Evolutionary conservation across 1,140 invertebrate genomes (phyloP), one percentile per base, ranked within the genome.

Genomic region (Solenopsis fugax): DNA sequence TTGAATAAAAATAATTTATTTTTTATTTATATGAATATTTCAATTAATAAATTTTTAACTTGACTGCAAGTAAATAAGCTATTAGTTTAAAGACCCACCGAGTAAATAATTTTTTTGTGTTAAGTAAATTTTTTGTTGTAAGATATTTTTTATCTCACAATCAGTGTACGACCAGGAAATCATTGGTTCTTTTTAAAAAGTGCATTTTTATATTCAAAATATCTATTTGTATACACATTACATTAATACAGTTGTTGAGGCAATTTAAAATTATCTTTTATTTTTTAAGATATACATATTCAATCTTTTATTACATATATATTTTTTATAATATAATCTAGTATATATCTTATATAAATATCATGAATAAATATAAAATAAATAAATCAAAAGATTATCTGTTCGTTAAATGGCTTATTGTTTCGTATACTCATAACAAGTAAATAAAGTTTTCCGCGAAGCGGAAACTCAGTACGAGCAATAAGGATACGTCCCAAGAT

Each of bases 401-500:
- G 13, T 34, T 45, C 7, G n/a, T 64, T 45, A 60, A 52, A 37
- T 52, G 10, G 5, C 52, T 48, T 6, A 52, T 73, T 72, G 48
- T 54, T 37, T 10, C 9, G 4, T 64, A 16, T 9, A 72, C 5
- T 73, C 2, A 18, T n/a, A 41, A 60, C 12, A 24, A 37, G 58
- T 50, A 84, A 73, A 48, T 24, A 34, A 60, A 45, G 12, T 24
- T 81, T 29, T 21, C 3, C 21, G 65, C 4, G 12, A 29, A 45
- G n/a, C 12, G n/a, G n/a, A n/a, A n/a, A n/a, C n/a, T n/a, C 7
- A 18, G 2, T 29, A 50, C 34, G n/a, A 56, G 21, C 21, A 2
- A 6, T 60, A 73, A 34, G 80, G 45, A 75, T 75, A 50, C 24
- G 18, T 71, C 29, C 10, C 18, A 60, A 18, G 52, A 73, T 82